phyloP scores from a whole-genome alignment of 2,797 vertebrate species.

The Schizopygopsis pylzovi region DNA sequence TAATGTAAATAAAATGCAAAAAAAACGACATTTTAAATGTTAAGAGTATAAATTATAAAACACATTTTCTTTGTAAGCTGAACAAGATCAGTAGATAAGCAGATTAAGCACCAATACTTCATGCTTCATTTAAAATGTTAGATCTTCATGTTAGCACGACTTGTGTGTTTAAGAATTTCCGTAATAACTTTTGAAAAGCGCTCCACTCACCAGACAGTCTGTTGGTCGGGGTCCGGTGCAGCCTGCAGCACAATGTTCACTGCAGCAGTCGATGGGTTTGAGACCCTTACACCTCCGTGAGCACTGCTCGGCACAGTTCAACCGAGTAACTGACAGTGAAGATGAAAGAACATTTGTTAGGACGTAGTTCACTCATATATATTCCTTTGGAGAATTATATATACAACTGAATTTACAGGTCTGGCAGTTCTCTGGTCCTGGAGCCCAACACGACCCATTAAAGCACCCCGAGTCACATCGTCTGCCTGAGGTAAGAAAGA shows the following conservation, averaged over 20 bases:
- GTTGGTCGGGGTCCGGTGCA: slow-evolving; percentile 88
- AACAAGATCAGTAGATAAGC: not conserved
- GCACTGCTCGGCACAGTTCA: slow-evolving; percentile 91
- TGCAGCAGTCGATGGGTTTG: slow-evolving; percentile 90
- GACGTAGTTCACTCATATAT: not conserved
- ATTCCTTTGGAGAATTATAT: not conserved
- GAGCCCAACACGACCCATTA: slow-evolving; percentile 88
- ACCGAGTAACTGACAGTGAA: slow-evolving; percentile 81
- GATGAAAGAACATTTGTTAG: not conserved
- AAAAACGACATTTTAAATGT: not conserved
- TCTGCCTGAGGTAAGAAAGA: slow-evolving; percentile 73
- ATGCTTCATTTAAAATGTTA: not conserved
- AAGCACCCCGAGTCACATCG: slow-evolving; percentile 83
- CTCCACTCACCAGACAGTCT: slow-evolving; percentile 87
- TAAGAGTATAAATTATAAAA: not conserved
- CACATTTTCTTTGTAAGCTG: not conserved
- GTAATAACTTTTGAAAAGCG: not conserved
- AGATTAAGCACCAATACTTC: not conserved
- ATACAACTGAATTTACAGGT: slow-evolving; percentile 77
- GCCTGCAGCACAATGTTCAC: slow-evolving; percentile 90
- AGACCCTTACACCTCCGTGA: slow-evolving; percentile 85
- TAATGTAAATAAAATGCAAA: not conserved
- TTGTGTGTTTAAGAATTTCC: not conserved
- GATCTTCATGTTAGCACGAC: not conserved
- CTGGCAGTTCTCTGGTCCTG: slow-evolving; percentile 88